These are phyloP conservation scores for Chaetodon trifascialis DNA, from an alignment of 2,113 vertebrate species.

Conservation along the genomic window DNA sequence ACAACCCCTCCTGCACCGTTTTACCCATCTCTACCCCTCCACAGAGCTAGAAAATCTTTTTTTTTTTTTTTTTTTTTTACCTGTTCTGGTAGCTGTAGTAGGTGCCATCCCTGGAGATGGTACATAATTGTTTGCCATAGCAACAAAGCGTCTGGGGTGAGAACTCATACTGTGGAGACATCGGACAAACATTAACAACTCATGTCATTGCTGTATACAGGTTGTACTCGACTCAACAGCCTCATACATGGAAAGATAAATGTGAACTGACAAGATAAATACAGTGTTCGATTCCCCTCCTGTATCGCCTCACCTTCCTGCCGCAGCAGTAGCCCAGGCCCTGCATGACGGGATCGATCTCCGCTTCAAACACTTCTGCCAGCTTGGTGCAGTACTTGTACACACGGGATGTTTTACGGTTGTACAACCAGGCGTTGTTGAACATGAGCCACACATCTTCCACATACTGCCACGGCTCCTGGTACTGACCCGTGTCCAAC, in stretches of 20 bases:
- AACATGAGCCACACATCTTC: constrained; percentile 99
- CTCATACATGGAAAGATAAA: not conserved
- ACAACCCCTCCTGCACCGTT: not conserved
- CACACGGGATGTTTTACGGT: constrained; percentile 97
- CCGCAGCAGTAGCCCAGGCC: constrained; percentile 97
- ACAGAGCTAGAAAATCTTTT: not conserved
- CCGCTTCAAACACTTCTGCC: constrained; percentile 96
- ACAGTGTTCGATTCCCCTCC: not conserved
- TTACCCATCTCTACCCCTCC: not conserved
- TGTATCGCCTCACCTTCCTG: constrained; percentile 88
- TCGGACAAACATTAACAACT: constrained; percentile 35
- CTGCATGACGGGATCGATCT: constrained; percentile 99
- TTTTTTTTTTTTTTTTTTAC: constrained; percentile 84
- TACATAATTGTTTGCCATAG: constrained; percentile 98
- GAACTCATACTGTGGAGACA: constrained; percentile 94
- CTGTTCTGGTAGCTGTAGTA: constrained; percentile 99
- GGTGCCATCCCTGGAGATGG: constrained; percentile 96
- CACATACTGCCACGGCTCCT: constrained; percentile 99
- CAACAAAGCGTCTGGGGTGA: constrained; percentile 99
- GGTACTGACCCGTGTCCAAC: constrained; percentile 97
- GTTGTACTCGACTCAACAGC: not conserved
- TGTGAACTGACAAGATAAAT: not conserved
- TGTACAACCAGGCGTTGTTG: constrained; percentile 99
- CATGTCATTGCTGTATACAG: not conserved
- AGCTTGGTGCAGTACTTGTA: constrained; percentile 99